Conservation (phyloP, 2,797 vertebrate species). For the Rhyacichthys aspro region DNA sequence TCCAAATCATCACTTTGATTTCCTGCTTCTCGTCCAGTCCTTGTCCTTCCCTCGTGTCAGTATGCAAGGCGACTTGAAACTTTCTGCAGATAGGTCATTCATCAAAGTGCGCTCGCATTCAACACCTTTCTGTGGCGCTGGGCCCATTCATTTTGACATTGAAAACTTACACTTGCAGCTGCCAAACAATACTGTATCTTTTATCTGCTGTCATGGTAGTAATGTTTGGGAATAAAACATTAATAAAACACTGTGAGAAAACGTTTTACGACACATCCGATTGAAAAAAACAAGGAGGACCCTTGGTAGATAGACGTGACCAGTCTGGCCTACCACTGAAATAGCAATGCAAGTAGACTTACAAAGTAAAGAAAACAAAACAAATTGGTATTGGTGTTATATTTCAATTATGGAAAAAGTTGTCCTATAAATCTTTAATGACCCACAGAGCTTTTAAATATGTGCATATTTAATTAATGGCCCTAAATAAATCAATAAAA, state of each 20-base stretch:
- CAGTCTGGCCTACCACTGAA: no score
- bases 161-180: neutral
- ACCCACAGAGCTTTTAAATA: slow-evolving; percentile 13
- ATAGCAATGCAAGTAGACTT: no score
- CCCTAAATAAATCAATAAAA: slow-evolving; percentile 14
- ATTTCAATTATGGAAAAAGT: neutral
- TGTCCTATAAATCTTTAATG: neutral
- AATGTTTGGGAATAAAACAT: neutral
- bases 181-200: neutral
- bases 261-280: no score
- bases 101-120: slow-evolving; percentile 27
- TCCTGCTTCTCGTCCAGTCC: slow-evolving; percentile 23
- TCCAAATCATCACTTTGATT: slow-evolving; percentile 49
- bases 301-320: no score
- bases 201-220: neutral
- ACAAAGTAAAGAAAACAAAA: no score
- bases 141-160: slow-evolving; percentile 13
- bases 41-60: slow-evolving; percentile 20
- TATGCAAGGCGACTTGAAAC: slow-evolving; percentile 29
- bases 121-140: neutral
- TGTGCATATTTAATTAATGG: slow-evolving; percentile 17
- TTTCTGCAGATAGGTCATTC: slow-evolving; percentile 23
- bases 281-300: no score
- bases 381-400: no score
- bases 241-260: neutral